Conservation (phyloP, 2,113 vertebrate genomes). For the Menidia beryllina region DNA sequence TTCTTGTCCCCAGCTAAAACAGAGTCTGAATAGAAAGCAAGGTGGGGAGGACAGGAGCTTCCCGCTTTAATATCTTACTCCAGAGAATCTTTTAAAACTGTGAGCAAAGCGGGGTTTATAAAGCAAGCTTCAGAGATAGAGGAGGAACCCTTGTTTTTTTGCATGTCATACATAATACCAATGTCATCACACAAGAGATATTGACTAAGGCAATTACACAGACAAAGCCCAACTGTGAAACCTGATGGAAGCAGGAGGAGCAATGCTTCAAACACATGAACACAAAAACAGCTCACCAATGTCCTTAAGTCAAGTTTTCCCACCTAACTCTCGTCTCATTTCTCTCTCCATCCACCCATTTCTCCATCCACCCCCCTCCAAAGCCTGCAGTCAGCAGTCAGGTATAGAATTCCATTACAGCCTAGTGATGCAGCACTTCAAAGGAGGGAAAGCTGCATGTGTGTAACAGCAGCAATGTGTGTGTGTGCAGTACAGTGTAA, state of each 20-base stretch:
- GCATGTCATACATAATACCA: conserved; percentile 45
- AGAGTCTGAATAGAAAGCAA: conserved; percentile 18
- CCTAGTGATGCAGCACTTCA: conserved; percentile 76
- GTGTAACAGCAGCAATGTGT: conserved; percentile 33
- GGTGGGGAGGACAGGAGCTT: conserved; percentile 15
- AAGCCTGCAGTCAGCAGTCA: conserved; percentile 76
- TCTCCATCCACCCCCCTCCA: conserved; percentile 54
- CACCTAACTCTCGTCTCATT: conserved; percentile 50
- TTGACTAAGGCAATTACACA: not conserved
- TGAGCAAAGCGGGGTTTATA: conserved; percentile 51
- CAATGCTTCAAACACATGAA: conserved; percentile 31
- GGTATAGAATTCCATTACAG: conserved; percentile 76
- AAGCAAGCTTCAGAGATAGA: conserved; percentile 59
- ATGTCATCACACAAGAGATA: conserved; percentile 9
- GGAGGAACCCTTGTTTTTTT: conserved; percentile 54
- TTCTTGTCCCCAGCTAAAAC: conserved; percentile 58
- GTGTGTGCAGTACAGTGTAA: conserved; percentile 34
- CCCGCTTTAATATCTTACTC: conserved; percentile 51
- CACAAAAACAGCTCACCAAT: conserved; percentile 46
- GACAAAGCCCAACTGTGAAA: not conserved
- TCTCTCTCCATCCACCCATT: conserved; percentile 57
- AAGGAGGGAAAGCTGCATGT: conserved; percentile 43
- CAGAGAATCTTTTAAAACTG: conserved; percentile 49
- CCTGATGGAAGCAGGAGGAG: not conserved
- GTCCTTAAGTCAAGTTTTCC: conserved; percentile 52